Percentiles rank a stretch among this genome's conserved stretches.
Conservation (phyloP, 2,888 invertebrate genomes). For the Pegoplata infirma region DNA sequence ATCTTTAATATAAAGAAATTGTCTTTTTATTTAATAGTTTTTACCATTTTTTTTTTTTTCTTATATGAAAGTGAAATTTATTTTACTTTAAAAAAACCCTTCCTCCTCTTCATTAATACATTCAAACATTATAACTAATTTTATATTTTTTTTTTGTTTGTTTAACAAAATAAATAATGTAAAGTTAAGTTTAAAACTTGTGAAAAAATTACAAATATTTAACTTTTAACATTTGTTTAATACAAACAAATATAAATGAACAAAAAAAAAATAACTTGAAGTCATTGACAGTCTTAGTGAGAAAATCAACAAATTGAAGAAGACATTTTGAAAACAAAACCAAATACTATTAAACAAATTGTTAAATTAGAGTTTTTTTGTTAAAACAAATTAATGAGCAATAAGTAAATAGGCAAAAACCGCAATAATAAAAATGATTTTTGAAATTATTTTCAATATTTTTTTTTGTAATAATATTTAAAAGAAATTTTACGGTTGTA, state of each 20-base stretch:
- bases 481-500: neutral
- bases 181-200: conserved; percentile 8
- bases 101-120: conserved; percentile 20
- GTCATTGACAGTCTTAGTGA: conserved; percentile 27
- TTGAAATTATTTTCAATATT: neutral
- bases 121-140: conserved; percentile 16
- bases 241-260: neutral
- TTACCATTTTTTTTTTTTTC: neutral
- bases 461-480: neutral
- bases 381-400: neutral
- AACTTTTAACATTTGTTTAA: conserved; percentile 21
- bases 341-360: neutral
- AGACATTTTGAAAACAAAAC: neutral
- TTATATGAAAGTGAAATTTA: conserved; percentile 55
- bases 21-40: conserved; percentile 12
- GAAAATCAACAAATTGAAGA: neutral
- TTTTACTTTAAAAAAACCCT: conserved; percentile 25
- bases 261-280: conserved; percentile 1
- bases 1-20: conserved; percentile 35
- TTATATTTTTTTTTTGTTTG: conserved; percentile 19
- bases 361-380: neutral
- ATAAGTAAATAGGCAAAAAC: neutral
- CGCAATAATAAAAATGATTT: neutral
- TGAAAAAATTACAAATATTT: conserved; percentile 21
- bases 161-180: neutral